Evolutionary conservation across 1,140 invertebrate genomes (phyloP), one percentile per base, ranked within the genome.

Genomic region (Trachymyrmex septentrionalis): DNA sequence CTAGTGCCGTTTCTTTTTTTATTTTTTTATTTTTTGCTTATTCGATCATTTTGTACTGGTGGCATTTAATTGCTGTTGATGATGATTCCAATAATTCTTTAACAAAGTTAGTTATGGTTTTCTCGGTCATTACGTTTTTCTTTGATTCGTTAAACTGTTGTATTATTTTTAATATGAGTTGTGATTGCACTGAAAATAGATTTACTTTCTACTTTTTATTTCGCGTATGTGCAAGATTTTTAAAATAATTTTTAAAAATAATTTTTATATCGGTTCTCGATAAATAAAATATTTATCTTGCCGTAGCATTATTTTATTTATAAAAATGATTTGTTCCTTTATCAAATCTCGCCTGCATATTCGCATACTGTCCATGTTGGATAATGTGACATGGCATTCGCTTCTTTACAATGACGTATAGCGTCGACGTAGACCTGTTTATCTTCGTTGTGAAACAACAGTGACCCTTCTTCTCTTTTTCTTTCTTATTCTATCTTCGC

Each of bases 391-490:
- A 14, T 48, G 5, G 4, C 0, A 12, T 12, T 30, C 48, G 30
- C 3, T 72, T 48, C 3, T 30, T 57, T 53, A 16, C 72, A 27
- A n/a, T 71, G 27, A 38, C 14, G 3, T 72, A 44, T 57, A 34
- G 16, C 5, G n/a, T 30, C n/a, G 19, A 16, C 38, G 48, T 19
- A 63, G 19, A 50, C 21, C 27, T 55, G 77, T 57, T 24, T 19
- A 34, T 6, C 24, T n/a, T 38, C n/a, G 61, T 19, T 53, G 10
- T 34, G 12, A 9, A 44, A 19, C 24, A 21, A 24, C 59, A 27
- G 27, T 57, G 57, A 50, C 44, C 85, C 14, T n/a, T 73, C 30
- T 53, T 55, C 50, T 64, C 7, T 21, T 55, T 61, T 85, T 48
- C 16, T 19, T 16, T n/a, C 12, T 61, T 59, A 9, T 55, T 44